A percentile compares a stretch with the other conserved stretches of the same genome.
Conservation (phyloP, 2,888 invertebrate genomes). For the Bembecia ichneumoniformis region DNA sequence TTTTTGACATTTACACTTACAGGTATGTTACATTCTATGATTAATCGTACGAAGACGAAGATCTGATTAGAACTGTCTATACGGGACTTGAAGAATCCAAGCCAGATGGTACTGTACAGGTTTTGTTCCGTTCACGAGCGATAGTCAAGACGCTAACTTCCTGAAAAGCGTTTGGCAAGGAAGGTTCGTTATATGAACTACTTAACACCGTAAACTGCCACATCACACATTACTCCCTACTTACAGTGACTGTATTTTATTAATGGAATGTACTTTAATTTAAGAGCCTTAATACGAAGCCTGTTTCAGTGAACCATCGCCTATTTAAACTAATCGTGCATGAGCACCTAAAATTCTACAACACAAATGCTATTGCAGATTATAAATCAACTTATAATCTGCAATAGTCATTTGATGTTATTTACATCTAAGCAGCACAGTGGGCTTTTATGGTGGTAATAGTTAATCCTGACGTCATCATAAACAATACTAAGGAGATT, state of each 20-base stretch:
- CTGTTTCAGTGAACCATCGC: conserved; percentile 46
- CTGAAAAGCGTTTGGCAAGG: no score
- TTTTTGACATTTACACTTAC: conserved; percentile 19
- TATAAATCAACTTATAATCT: no score
- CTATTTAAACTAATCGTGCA: no score
- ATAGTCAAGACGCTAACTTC: conserved; percentile 4
- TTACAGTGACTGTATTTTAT: conserved; percentile 7
- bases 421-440: not conserved
- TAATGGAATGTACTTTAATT: conserved; percentile 19
- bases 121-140: not conserved
- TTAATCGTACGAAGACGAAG: conserved; percentile 17
- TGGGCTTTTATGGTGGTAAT: not conserved
- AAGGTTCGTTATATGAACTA: not conserved
- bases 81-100: conserved; percentile 10
- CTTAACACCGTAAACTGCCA: conserved; percentile 14
- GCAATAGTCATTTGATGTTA: no score
- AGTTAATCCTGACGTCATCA: no score
- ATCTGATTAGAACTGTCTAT: conserved; percentile 2
- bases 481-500: no score
- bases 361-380: no score
- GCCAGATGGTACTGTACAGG: no score
- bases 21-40: conserved; percentile 16
- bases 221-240: conserved; percentile 7
- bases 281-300: conserved; percentile 21
- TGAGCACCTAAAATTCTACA: no score